A percentile compares a stretch with the other conserved stretches of the same genome.
Evolutionary conservation across 2,797 vertebrate genomes (phyloP).

Genomic region (Channa striata): DNA sequence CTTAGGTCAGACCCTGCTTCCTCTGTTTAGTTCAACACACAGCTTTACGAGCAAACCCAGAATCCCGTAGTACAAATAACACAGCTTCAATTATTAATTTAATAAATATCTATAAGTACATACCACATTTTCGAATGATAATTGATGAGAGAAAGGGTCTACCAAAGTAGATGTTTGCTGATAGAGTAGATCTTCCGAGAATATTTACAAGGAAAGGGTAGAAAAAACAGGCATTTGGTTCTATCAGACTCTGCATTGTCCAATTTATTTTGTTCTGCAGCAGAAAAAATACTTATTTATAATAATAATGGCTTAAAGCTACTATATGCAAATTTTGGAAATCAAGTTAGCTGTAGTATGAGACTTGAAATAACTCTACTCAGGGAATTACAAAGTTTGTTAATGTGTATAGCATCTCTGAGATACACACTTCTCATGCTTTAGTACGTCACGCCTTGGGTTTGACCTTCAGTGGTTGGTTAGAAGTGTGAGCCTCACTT

Average conservation of each 20-base stretch:
- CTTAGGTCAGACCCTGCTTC: conserved; percentile 76
- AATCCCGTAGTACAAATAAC: conserved; percentile 59
- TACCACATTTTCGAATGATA: too few relatives aligned
- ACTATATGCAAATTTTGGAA: too few relatives aligned
- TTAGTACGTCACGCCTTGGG: too few relatives aligned
- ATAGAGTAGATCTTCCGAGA: too few relatives aligned
- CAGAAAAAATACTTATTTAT: background rate
- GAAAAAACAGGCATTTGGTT: background rate
- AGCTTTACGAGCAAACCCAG: conserved; percentile 67
- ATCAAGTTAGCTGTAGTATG: too few relatives aligned
- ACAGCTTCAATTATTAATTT: background rate
- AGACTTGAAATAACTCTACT: too few relatives aligned
- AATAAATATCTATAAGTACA: background rate
- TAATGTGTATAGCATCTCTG: too few relatives aligned
- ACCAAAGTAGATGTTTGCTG: background rate
- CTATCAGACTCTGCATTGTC: background rate
- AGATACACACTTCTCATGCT: too few relatives aligned
- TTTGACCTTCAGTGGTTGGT: too few relatives aligned
- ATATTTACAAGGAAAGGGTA: too few relatives aligned
- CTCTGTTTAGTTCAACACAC: conserved; percentile 62
- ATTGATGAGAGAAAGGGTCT: background rate
- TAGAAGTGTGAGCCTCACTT: too few relatives aligned
- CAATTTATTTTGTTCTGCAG: background rate
- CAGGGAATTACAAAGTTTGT: too few relatives aligned
- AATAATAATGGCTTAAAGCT: background rate